Base-by-base conservation (phyloP, 30 jellyfish, hydroid and myxozoan genomes). In the Haliclystus octoradiatus region DNA sequence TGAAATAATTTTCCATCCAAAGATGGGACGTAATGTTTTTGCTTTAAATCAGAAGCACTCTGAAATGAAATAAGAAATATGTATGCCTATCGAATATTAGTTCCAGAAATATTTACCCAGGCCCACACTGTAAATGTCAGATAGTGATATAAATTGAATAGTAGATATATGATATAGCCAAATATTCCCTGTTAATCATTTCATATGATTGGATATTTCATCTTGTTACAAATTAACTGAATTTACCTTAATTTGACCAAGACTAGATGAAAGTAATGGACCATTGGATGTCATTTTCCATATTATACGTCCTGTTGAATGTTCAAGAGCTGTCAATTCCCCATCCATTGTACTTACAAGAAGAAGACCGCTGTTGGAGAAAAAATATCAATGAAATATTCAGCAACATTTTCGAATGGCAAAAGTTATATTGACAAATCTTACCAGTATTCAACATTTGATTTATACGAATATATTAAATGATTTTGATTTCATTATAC, bases 271-370 rank as follows among this genome's bases (percentile, higher is more conserved):
- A 47, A 88, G 50, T 66, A 81, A 50, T 12, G 95, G 93, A 46
- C 80, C 86, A 3, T 85, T 23, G 32, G 92, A 34, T 2, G 66
- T 89, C 35, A 74, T 30, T 28, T 76, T 81, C 95, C 98, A 89
- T 15, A 69, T 29, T 34, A 88, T 23, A 29, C 71, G 60, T 9
- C 97, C 97, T 50, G 92, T 46, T 9, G 52, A 25, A 19, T 84
- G 47, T 49, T 88, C 93, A 25, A 88, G 74, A 19, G 95, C 93
- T 26, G 82, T 28, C 25, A 88, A 69, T 49, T 76, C 71, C 3
- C 97, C 97, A 71, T 88, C 97, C 33, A 81, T 80, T 5, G 97
- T 88, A 78, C 97, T 88, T 30, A 81, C 93, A 30, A 88, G 50
- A 14, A 83, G 61, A 63, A 80, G 74, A 12, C 85, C 50, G 28